These are phyloP conservation scores for Fissipunctia ypsillon DNA, from an alignment of 2,888 invertebrate genomes.

Conservation along the genomic window DNA sequence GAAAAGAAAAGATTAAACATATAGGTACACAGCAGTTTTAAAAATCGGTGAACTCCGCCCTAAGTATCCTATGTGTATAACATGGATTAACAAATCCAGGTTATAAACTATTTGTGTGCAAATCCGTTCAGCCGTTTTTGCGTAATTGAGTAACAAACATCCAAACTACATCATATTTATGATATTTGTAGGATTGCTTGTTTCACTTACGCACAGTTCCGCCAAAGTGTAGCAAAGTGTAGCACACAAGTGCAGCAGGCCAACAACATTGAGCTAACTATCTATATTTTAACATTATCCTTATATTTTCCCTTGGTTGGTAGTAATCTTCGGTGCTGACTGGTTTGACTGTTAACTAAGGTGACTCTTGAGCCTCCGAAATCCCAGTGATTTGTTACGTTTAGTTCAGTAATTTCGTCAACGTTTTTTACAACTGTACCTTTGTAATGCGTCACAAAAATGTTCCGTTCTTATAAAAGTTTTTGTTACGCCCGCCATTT, in stretches of 20 bases:
- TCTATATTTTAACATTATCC: neutral
- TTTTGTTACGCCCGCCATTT: slow-evolving; percentile 47
- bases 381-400: slow-evolving; percentile 60
- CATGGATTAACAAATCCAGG: too few relatives aligned
- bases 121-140: neutral
- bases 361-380: slow-evolving; percentile 42
- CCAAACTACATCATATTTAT: neutral
- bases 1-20: too few relatives aligned
- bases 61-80: neutral
- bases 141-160: neutral
- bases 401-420: slow-evolving; percentile 62
- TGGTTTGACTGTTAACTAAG: slow-evolving; percentile 22
- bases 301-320: slow-evolving; percentile 11
- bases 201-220: neutral
- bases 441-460: slow-evolving; percentile 47
- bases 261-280: neutral
- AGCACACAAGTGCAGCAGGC: neutral
- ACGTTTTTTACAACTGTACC: slow-evolving; percentile 52
- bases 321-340: slow-evolving; percentile 39
- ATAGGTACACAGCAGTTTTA: too few relatives aligned
- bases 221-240: too few relatives aligned
- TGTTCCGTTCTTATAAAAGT: slow-evolving; percentile 47
- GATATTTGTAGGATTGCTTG: neutral
- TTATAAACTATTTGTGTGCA: neutral
- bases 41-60: too few relatives aligned